Percentiles rank a stretch among this genome's conserved stretches.
These are phyloP conservation scores for Furcifer pardalis DNA, from an alignment of 2,797 vertebrate genomes.

Conservation along the genomic window DNA sequence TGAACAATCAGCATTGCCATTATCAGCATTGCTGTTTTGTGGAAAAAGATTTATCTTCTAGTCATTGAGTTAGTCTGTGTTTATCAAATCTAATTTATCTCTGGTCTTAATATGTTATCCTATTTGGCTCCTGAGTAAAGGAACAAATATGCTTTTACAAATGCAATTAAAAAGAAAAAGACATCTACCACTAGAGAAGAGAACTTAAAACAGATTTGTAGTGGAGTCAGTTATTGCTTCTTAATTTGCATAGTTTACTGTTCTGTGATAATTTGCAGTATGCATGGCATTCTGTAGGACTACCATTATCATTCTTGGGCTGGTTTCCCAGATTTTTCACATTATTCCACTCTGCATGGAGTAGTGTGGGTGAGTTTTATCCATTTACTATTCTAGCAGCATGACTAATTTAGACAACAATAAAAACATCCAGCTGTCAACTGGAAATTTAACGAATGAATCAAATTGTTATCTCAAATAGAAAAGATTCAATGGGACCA, in stretches of 20 bases:
- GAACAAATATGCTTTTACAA: conserved; percentile 7
- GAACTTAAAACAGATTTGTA: not conserved
- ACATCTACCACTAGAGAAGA: not conserved
- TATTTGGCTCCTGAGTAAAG: not conserved
- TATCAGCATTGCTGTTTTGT: not conserved
- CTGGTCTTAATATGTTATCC: not conserved
- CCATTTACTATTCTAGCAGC: not conserved
- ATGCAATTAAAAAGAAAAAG: not conserved
- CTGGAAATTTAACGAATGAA: too few species aligned
- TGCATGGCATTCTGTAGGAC: not conserved
- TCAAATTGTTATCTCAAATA: too few species aligned
- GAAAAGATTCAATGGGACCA: too few species aligned
- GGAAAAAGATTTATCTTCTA: not conserved
- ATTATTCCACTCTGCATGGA: not conserved
- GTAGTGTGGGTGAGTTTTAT: not conserved
- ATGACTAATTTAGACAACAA: not conserved
- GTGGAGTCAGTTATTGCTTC: not conserved
- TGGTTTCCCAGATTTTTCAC: not conserved
- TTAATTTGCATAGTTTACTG: not conserved
- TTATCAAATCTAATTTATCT: not conserved
- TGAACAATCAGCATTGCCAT: not conserved
- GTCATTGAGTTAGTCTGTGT: too few species aligned
- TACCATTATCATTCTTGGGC: conserved; percentile 13
- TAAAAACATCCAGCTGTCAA: not conserved
- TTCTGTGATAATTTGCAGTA: not conserved